Evolutionary conservation across 1,140 invertebrate species (phyloP), one percentile per base, ranked within the genome.

Genomic region (Monomorium pharaonis): DNA sequence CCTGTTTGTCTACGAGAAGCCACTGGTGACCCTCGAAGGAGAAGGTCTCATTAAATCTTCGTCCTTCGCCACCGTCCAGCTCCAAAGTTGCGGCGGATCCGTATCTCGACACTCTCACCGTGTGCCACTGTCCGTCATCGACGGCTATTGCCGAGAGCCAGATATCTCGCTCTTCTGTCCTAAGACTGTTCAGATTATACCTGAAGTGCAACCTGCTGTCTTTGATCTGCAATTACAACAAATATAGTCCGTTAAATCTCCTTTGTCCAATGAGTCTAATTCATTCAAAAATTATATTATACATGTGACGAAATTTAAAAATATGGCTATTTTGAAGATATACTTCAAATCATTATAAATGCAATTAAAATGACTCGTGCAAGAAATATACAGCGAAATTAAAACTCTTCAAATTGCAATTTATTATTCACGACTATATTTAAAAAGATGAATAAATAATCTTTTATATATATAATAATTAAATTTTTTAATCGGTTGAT

Each of bases 71-170:
- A 16, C 98, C 98, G 94, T 99, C 99, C 58, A 99, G 95, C 92
- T 98, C 98, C 60, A 99, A 94, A 14, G 97, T 98, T n/a, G 99
- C 98, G 7, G 98, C 98, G 49, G 98, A 98, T 49, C 99, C 99
- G 89, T 98, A 98, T 81, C 99, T 96, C 90, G 97, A 97, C 0
- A 98, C 98, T 87, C 97, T 96, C 0, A 98, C 98, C 10, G 98
- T 98, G 93, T 99, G 99, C 99, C 99, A 99, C 91, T 99, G 98
- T 14, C 99, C 99, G 95, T 99, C 98, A 92, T 99, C 98, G 1
- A 99, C 98, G 3, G 97, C 96, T 18, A 99, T 97, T 44, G 98
- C 97, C 76, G 97, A 98, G 14, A 99, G 95, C 97, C 98, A 98
- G 77, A 99, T 97, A 93, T 98, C 97, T 90, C 97, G 96, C 94